Percentiles rank a stretch among this genome's conserved stretches.
phyloP scores from a whole-genome alignment of 2,888 invertebrate genomes.

The Lamellibrachia satsuma region DNA sequence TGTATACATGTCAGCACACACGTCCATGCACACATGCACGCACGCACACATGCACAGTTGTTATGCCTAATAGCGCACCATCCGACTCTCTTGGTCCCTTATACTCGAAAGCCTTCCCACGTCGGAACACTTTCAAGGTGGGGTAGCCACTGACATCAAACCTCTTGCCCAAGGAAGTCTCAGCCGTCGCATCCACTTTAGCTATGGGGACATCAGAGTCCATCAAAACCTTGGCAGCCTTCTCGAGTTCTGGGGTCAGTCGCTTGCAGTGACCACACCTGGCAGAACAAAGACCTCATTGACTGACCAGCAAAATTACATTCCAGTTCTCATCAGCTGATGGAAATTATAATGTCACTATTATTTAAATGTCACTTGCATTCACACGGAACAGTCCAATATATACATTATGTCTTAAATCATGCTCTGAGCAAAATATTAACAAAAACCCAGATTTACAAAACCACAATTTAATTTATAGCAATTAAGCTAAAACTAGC shows the following conservation, averaged over 20 bases:
- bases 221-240: constrained; percentile 67
- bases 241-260: constrained; percentile 69
- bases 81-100: constrained; percentile 66
- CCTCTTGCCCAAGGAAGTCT: constrained; percentile 66
- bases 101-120: constrained; percentile 67
- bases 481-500: no score
- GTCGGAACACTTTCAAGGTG: constrained; percentile 69
- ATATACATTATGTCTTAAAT: no score
- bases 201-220: constrained; percentile 66
- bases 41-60: no score
- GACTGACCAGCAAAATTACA: background rate
- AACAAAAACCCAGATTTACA: no score
- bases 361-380: no score
- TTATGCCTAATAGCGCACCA: constrained; percentile 55
- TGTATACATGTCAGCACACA: no score
- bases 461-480: no score
- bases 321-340: background rate
- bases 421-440: no score
- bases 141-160: constrained; percentile 69
- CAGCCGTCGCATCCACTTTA: constrained; percentile 70
- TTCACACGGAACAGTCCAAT: no score
- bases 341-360: no score
- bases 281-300: background rate
- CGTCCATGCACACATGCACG: no score
- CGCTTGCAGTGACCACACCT: constrained; percentile 70